phyloP scores from a whole-genome alignment of 2,113 vertebrate species.

The Trachemys scripta region DNA sequence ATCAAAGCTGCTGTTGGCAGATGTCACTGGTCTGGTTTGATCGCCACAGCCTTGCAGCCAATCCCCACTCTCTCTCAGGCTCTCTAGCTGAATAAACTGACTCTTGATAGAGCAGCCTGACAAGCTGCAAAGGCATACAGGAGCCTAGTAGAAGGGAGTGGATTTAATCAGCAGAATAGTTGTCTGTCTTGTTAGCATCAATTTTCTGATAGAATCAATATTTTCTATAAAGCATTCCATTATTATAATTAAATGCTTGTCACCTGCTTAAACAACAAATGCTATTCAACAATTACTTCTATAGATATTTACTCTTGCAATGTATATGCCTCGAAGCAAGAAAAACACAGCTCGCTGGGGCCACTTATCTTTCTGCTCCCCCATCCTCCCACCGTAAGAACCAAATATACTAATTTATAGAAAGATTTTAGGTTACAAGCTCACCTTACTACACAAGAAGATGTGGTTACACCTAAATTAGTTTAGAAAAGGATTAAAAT shows the following conservation, averaged over 20 bases:
- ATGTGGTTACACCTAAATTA: slow-evolving; percentile 42
- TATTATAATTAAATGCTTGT: slow-evolving; percentile 16
- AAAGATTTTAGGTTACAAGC: slow-evolving; percentile 2
- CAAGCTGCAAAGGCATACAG: neutral
- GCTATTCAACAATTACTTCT: slow-evolving; percentile 51
- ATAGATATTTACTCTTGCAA: neutral
- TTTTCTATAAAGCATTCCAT: slow-evolving; percentile 23
- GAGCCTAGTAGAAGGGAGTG: slow-evolving; percentile 1
- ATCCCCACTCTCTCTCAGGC: neutral
- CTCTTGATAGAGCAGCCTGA: neutral
- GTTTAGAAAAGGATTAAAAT: slow-evolving; percentile 62
- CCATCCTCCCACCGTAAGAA: neutral
- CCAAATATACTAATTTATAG: neutral
- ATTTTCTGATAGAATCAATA: slow-evolving; percentile 19
- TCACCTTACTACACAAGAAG: slow-evolving; percentile 36
- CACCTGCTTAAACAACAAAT: slow-evolving; percentile 15
- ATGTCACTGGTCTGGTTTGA: neutral
- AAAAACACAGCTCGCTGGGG: neutral
- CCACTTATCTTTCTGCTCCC: neutral
- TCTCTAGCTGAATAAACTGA: neutral
- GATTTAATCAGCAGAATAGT: neutral
- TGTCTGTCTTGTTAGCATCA: neutral
- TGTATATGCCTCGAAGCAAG: neutral
- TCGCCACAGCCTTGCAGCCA: neutral
- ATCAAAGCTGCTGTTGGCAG: neutral